These are phyloP conservation scores for Potorous gilbertii DNA, from an alignment of 2,797 vertebrate genomes.

Conservation along the genomic window DNA sequence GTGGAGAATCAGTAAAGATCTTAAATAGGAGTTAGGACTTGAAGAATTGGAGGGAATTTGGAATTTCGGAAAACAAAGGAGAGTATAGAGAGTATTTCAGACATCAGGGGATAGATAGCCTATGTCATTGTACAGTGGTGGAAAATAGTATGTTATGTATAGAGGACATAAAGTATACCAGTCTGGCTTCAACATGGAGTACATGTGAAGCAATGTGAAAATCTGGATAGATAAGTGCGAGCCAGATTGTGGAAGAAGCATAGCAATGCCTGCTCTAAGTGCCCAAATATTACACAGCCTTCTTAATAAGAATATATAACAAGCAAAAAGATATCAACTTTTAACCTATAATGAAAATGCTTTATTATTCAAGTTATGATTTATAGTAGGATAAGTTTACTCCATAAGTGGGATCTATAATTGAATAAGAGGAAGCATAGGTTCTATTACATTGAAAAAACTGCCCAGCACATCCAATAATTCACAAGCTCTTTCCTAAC, in stretches of 20 bases:
- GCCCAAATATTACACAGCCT: neutral
- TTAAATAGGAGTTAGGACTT: neutral
- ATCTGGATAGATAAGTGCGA: neutral
- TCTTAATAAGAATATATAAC: neutral
- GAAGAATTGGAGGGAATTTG: neutral
- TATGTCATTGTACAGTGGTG: neutral
- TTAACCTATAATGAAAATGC: neutral
- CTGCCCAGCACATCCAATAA: neutral
- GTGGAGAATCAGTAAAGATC: neutral
- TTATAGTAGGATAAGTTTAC: neutral
- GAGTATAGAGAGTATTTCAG: neutral
- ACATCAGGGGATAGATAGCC: neutral
- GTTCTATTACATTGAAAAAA: neutral
- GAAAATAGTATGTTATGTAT: neutral
- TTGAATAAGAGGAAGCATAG: neutral
- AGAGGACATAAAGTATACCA: neutral
- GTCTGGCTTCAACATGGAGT: neutral
- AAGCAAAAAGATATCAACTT: neutral
- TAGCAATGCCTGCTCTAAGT: neutral
- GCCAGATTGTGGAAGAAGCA: neutral
- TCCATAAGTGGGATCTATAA: neutral
- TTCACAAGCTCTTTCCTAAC: neutral
- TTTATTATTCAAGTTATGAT: neutral
- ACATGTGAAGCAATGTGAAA: neutral
- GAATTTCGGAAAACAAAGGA: neutral